A percentile compares a stretch with the other conserved stretches of the same genome.
phyloP scores from a whole-genome alignment of 30 jellyfish, hydroid and myxozoan genomes.

The Turritopsis rubra region DNA sequence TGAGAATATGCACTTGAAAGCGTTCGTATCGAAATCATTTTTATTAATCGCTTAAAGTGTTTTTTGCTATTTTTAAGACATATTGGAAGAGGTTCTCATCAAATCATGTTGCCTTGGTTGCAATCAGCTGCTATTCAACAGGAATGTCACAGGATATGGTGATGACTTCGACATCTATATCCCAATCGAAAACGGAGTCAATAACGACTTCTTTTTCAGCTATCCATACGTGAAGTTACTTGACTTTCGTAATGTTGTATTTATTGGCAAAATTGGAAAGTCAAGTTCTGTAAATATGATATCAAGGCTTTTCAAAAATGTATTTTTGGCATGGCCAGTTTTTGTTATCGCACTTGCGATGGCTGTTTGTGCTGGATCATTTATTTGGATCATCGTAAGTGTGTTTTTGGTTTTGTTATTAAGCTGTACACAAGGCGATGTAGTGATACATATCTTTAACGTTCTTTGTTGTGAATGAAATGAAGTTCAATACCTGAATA shows the following conservation, averaged over 20 bases:
- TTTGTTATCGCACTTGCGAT: neutral
- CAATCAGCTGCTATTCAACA: neutral
- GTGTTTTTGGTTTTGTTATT: neutral
- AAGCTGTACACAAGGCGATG: no score
- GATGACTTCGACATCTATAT: neutral
- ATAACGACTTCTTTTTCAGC: neutral
- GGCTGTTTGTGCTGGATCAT: conserved; percentile 11
- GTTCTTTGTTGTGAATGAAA: no score
- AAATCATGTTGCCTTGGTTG: conserved; percentile 6
- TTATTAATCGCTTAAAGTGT: no score
- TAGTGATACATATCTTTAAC: no score
- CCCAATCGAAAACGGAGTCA: conserved; percentile 1
- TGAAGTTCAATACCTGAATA: no score
- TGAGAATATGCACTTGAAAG: no score
- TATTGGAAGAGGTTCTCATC: neutral
- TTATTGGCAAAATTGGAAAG: conserved; percentile 1
- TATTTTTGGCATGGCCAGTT: neutral
- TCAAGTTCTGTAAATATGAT: neutral
- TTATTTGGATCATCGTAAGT: conserved; percentile 15
- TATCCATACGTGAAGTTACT: neutral
- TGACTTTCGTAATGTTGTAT: neutral
- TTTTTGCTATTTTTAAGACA: neutral
- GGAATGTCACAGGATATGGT: neutral
- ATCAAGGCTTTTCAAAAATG: neutral
- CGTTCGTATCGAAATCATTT: no score